Conservation (phyloP, 2,888 invertebrate genomes). For the Leptinotarsa juncta region DNA sequence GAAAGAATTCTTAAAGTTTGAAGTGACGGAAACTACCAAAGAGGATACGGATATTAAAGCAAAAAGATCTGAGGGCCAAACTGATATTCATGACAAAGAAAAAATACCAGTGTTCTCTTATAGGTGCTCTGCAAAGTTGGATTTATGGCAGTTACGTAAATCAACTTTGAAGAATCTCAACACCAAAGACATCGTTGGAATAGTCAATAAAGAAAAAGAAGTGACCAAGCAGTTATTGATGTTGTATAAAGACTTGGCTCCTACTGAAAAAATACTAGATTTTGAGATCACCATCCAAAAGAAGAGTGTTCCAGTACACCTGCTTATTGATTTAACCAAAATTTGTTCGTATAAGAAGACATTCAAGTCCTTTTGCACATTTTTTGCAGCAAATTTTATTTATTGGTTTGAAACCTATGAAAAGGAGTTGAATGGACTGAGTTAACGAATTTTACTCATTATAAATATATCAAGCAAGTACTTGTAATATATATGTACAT, state of each 20-base stretch:
- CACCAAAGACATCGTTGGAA: slow-evolving; percentile 48
- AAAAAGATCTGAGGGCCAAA: slow-evolving; percentile 58
- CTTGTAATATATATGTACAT: background rate
- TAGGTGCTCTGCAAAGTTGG: slow-evolving; percentile 48
- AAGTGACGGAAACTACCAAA: slow-evolving; percentile 47
- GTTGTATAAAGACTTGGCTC: slow-evolving; percentile 43
- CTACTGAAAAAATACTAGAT: slow-evolving; percentile 53
- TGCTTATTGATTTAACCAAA: slow-evolving; percentile 55
- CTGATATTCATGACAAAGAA: slow-evolving; percentile 60
- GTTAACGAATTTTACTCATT: background rate
- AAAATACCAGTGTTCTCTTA: slow-evolving; percentile 52
- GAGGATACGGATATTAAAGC: slow-evolving; percentile 54
- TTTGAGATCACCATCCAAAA: slow-evolving; percentile 58
- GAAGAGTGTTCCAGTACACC: slow-evolving; percentile 51
- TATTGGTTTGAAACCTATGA: slow-evolving; percentile 54
- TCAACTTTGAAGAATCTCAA: slow-evolving; percentile 52
- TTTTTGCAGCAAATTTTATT: slow-evolving; percentile 56
- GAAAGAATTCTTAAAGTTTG: slow-evolving; percentile 46
- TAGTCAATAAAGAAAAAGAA: slow-evolving; percentile 60
- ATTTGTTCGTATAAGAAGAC: slow-evolving; percentile 53
- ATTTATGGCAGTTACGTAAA: slow-evolving; percentile 59
- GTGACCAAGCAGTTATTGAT: slow-evolving; percentile 59
- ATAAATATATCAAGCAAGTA: background rate
- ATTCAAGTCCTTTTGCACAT: slow-evolving; percentile 57
- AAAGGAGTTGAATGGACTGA: slow-evolving; percentile 46